Evolutionary conservation across 1,140 invertebrate species (phyloP), one percentile per base, ranked within the genome.

Genomic region (Bilobella aurantiaca): DNA sequence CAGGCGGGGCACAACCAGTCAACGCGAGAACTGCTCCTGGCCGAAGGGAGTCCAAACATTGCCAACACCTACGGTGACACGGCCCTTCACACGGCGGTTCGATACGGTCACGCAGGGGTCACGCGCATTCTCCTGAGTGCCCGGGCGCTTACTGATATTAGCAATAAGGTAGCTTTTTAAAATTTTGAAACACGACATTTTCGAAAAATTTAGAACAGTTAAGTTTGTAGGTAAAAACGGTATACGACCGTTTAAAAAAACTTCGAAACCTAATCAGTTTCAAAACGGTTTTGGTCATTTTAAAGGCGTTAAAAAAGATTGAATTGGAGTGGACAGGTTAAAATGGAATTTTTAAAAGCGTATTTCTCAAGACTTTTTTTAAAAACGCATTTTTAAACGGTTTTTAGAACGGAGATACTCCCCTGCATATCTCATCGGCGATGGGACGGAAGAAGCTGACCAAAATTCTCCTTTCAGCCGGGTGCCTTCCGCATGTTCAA

Each of bases 81-180:
- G 28, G 28, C 65, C 12, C 58, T 71, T 23, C 69, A 71, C 61
- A 73, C 69, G 14, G 32, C 25, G 23, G 65, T 69, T 12, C 83
- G 96, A 16, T 96, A 90, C 74, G 95, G 95, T 0, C 94, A 98
- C 78, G 95, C 93, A 0, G 96, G 96, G 21, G 95, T 97, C 31
- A 90, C 90, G 0, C 81, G 94, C 29, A 97, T 98, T 67, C 82
- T 97, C 12, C 88, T 98, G 64, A 95, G 91, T 57, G 94, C 91
- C 2, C 80, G 88, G 59, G 91, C 89, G 75, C 83, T 86, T 69
- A 86, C 93, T 28, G 90, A 89, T 58, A 88, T 91, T 76, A 89
- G 92, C 72, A 98, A 98, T 76, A 94, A 96, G 78, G 86, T 37
- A 62, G 31, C 21, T 28, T 59, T 27, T 29, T 14, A 16, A 27